Evolutionary conservation across 2,113 vertebrate species (phyloP).

Genomic region (Pituophis catenifer): DNA sequence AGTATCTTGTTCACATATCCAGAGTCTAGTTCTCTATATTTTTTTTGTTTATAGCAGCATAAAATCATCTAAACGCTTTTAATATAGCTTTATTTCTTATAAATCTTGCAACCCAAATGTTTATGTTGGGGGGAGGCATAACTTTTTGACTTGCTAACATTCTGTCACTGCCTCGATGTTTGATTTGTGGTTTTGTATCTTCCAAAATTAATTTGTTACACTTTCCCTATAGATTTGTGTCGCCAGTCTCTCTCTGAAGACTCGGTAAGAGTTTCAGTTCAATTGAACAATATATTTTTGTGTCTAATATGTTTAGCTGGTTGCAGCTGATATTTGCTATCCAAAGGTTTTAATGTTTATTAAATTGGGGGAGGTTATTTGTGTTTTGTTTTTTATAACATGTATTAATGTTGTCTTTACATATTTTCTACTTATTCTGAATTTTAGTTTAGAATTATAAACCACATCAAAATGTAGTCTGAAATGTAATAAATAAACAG

Average conservation of each 20-base stretch:
- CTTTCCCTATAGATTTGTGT: slow-evolving; percentile 81
- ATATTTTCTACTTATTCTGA: background rate
- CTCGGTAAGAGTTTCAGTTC: slow-evolving; percentile 78
- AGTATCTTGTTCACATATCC: background rate
- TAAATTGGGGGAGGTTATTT: background rate
- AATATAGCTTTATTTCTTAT: background rate
- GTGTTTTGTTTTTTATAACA: background rate
- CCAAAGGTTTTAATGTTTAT: background rate
- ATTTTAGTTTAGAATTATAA: background rate
- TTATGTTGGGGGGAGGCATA: background rate
- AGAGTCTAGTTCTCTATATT: background rate
- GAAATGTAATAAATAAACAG: background rate
- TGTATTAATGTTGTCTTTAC: background rate
- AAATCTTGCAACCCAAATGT: background rate
- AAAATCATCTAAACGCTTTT: background rate
- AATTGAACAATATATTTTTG: slow-evolving; percentile 16
- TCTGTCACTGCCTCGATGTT: background rate
- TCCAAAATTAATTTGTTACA: background rate
- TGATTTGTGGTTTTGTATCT: background rate
- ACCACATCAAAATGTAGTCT: background rate
- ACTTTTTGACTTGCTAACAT: background rate
- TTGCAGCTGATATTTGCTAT: background rate
- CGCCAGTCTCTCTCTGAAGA: slow-evolving; percentile 88
- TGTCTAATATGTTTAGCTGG: accelerated
- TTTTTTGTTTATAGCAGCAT: background rate